Base-by-base conservation (phyloP, 1,140 invertebrate genomes). In the Agrypnia vestita region DNA sequence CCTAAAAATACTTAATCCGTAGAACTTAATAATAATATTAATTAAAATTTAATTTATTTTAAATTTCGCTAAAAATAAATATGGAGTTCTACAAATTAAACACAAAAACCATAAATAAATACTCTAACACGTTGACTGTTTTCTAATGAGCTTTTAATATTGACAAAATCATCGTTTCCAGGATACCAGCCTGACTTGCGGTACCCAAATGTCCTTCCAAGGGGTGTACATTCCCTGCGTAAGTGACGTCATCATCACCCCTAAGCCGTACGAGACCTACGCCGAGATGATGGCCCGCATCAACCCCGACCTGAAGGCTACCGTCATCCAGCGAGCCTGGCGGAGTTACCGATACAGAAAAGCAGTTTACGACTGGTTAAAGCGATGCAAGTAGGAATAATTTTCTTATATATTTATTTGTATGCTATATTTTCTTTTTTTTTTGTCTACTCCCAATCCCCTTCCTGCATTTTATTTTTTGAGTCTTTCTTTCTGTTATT, bases 241-340 rank as follows among this genome's bases (percentile, higher is more conserved):
- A 1, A 87, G 85, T 4, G 93, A 94, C 83, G 89, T 86, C 82
- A 91, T 93, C 35, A 67, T 92, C 12, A 88, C 86, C 1, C 86
- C 91, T 0, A 88, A 89, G 69, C 86, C 86, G 1, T 93, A 93
- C 61, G 67, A 74, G 44, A 62, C 15, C 4, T 55, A 79, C 69
- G 71, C 46, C 0, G 88, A 92, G 83, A 69, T 56, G 76, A 44
- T 71, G 15, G 46, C 46, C 1, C 88, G 92, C 82, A 78, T 90
- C 15, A 89, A 91, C 80, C 86, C 91, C 35, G 85, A 90, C 47
- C 86, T 88, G 19, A 89, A 90, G 55, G 92, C 92, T 3, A 83
- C 87, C 17, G 85, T 91, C 9, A 94, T 94, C 79, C 93, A 94
- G 80, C 87, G 90, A 69, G 89, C 89, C 62, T 92, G 91, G 77